Percentiles rank a stretch among this genome's conserved stretches.
These are phyloP conservation scores for Drosophila repleta DNA, from an alignment of 1,140 invertebrate genomes.

Conservation along the genomic window DNA sequence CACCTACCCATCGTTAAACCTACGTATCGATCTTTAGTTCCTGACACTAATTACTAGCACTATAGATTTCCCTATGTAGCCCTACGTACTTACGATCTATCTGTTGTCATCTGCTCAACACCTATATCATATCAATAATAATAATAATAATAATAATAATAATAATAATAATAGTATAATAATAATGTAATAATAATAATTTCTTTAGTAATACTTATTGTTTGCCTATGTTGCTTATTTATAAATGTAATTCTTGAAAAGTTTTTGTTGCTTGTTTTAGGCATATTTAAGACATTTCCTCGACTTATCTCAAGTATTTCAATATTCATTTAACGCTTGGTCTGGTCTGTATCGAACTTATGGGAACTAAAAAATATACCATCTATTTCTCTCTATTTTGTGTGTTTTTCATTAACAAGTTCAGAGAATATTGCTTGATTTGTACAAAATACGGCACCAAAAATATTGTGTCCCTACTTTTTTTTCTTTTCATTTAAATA, in stretches of 20 bases:
- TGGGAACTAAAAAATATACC: constrained; percentile 7
- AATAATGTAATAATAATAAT: constrained; percentile 42
- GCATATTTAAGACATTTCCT: constrained; percentile 62
- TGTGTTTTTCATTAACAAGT: constrained; percentile 35
- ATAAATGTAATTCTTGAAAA: constrained; percentile 28
- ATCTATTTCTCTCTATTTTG: constrained; percentile 1
- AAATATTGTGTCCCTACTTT: constrained; percentile 36
- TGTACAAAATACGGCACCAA: constrained; percentile 52
- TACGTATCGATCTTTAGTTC: constrained; percentile 17
- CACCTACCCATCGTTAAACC: constrained; percentile 15
- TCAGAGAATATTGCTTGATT: constrained; percentile 50
- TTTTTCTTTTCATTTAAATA: not conserved
- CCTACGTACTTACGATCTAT: constrained; percentile 31
- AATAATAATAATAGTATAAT: constrained; percentile 33
- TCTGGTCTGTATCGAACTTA: constrained; percentile 13
- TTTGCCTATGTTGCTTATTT: constrained; percentile 41
- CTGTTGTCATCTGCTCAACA: constrained; percentile 51
- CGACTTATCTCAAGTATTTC: constrained; percentile 40
- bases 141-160: constrained; percentile 18
- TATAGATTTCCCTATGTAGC: constrained; percentile 46
- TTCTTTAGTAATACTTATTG: constrained; percentile 61
- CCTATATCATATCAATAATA: constrained; percentile 27
- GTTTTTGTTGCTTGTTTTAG: constrained; percentile 35
- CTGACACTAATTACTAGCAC: constrained; percentile 11
- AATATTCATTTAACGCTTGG: constrained; percentile 24